Conservation (phyloP, 2,113 vertebrate genomes). For the Phylloscopus trochiloides region DNA sequence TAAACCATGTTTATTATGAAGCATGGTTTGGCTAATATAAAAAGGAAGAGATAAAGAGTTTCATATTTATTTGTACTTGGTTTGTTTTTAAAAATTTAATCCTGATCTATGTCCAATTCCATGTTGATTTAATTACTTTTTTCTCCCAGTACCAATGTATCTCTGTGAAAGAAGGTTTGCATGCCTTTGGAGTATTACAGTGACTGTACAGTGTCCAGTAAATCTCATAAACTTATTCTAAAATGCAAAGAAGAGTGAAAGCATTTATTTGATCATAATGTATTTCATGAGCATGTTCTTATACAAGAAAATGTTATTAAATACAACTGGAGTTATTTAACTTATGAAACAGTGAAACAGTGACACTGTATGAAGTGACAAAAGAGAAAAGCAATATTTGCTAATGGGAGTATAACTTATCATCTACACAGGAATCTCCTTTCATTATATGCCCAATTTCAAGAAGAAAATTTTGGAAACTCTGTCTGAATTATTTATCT, state of each 20-base stretch:
- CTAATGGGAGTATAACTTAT: neutral
- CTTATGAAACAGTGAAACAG: neutral
- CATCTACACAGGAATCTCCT: neutral
- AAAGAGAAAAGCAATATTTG: neutral
- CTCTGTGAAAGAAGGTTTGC: neutral
- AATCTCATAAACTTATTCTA: neutral
- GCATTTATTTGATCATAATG: neutral
- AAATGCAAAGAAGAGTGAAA: neutral
- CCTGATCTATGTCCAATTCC: neutral
- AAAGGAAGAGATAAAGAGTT: neutral
- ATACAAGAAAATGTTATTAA: neutral
- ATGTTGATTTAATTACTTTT: neutral
- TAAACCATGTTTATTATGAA: neutral
- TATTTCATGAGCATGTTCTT: neutral
- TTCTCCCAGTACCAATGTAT: neutral
- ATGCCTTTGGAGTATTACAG: neutral
- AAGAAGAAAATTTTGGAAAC: neutral
- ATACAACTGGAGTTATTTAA: neutral
- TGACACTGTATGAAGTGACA: neutral
- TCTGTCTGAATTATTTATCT: neutral
- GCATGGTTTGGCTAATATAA: neutral
- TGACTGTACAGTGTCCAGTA: neutral
- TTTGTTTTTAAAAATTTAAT: neutral
- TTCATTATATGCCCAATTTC: neutral
- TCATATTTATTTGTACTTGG: constrained; percentile 4